Evolutionary conservation across 2,113 vertebrate genomes (phyloP).

Genomic region (Boulengeromyrus knoepffleri): DNA sequence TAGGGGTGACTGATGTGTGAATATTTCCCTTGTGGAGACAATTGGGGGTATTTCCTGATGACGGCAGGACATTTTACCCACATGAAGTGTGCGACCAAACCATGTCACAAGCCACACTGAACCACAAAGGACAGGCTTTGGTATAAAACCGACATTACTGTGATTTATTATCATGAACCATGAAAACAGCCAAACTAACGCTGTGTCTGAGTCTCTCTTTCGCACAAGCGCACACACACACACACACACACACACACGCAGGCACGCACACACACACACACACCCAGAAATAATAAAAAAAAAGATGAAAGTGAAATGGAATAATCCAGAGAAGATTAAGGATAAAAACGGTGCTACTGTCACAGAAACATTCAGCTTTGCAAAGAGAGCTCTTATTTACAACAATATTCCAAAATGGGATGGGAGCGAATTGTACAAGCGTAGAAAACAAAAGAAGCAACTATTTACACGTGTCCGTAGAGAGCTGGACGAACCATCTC

Average conservation of each 20-base stretch:
- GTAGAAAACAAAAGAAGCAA: conserved; percentile 63
- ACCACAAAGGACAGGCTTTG: conserved; percentile 46
- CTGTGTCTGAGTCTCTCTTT: conserved; percentile 60
- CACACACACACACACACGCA: neutral
- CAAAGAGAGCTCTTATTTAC: conserved; percentile 65
- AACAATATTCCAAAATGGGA: conserved; percentile 63
- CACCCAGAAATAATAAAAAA: conserved; percentile 45
- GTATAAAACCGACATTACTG: conserved; percentile 76
- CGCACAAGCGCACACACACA: neutral
- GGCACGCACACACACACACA: neutral
- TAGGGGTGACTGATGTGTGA: neutral
- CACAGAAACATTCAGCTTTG: conserved; percentile 72
- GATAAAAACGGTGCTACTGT: conserved; percentile 65
- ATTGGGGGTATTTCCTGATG: neutral
- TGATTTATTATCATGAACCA: conserved; percentile 78
- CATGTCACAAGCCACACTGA: neutral
- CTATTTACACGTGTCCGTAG: conserved; percentile 67
- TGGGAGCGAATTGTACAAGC: conserved; percentile 67
- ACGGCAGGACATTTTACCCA: neutral
- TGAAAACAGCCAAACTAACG: conserved; percentile 71
- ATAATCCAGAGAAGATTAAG: conserved; percentile 44
- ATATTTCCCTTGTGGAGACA: neutral
- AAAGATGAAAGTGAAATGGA: conserved; percentile 45
- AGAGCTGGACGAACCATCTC: conserved; percentile 66
- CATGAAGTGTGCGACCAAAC: neutral